Percentiles rank a stretch among this genome's conserved stretches.
phyloP scores from a whole-genome alignment of 2,113 vertebrate species.

The Trogon melanurus region DNA sequence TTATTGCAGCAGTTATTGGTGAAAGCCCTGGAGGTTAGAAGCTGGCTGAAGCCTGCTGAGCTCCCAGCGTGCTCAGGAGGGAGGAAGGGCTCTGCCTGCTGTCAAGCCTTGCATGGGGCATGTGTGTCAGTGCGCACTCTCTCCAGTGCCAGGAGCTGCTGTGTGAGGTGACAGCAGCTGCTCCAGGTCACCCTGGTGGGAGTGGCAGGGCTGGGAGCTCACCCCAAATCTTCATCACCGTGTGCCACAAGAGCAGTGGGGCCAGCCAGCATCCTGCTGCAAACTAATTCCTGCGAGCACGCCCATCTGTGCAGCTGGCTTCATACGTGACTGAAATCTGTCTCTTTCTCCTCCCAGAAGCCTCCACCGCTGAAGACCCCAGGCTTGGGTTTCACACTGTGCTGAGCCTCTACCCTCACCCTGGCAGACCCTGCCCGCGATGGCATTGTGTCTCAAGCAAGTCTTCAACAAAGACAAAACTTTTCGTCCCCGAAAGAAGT shows the following conservation, averaged over 20 bases:
- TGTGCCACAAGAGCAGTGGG: neutral
- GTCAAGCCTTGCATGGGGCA: accelerated
- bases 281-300: accelerated
- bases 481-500: constrained; percentile 91
- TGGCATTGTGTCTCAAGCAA: constrained; percentile 96
- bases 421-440: constrained; percentile 47
- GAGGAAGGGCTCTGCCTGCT: neutral
- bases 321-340: neutral
- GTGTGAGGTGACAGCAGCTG: neutral
- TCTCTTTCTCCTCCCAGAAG: constrained; percentile 22
- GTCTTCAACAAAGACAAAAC: constrained; percentile 99
- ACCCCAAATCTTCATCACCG: neutral
- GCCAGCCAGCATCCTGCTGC: neutral
- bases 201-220: neutral
- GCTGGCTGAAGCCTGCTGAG: neutral
- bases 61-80: neutral
- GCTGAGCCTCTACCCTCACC: neutral
- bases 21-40: neutral
- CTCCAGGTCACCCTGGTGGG: neutral
- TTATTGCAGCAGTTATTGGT: neutral
- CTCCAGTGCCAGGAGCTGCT: neutral
- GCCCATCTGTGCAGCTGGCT: accelerated
- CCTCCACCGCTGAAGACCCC: neutral
- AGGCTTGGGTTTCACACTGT: neutral
- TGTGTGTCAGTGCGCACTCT: accelerated